Conservation (phyloP, 1,140 invertebrate genomes). For the Drosophila setifemur region DNA sequence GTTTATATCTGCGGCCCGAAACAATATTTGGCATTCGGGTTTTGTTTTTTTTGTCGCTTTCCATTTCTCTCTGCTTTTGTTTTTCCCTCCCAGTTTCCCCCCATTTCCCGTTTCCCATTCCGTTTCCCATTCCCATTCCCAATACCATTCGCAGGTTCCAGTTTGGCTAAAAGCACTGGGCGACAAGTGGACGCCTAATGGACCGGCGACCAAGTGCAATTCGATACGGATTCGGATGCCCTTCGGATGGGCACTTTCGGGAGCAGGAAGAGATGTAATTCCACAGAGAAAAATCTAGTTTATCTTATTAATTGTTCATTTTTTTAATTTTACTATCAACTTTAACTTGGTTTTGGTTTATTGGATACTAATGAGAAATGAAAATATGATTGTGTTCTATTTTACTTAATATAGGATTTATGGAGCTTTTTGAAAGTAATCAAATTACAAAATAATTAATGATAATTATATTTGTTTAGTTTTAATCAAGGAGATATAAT, state of each 20-base stretch:
- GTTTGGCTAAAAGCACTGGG: constrained; percentile 55
- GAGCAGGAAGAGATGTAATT: background rate
- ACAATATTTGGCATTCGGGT: constrained; percentile 65
- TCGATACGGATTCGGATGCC: constrained; percentile 37
- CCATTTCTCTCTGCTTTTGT: background rate
- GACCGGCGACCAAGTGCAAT: constrained; percentile 66
- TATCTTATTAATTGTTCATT: background rate
- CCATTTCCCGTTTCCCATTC: background rate
- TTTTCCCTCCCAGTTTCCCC: background rate
- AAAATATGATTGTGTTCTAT: too few species aligned
- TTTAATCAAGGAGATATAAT: too few species aligned
- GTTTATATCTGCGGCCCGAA: constrained; percentile 37
- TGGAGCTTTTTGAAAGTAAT: too few species aligned
- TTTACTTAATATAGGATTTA: too few species aligned
- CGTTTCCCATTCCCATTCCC: constrained; percentile 1
- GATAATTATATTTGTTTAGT: too few species aligned
- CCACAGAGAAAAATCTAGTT: background rate
- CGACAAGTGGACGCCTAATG: constrained; percentile 72
- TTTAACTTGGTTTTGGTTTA: too few species aligned
- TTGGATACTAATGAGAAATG: too few species aligned
- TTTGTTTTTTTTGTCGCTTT: constrained; percentile 25
- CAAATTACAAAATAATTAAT: too few species aligned
- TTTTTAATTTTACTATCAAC: too few species aligned
- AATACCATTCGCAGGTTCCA: background rate
- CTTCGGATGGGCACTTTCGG: constrained; percentile 4